Percentiles rank a stretch among this genome's conserved stretches.
phyloP scores from a whole-genome alignment of 2,113 vertebrate genomes.

The Ictalurus punctatus region DNA sequence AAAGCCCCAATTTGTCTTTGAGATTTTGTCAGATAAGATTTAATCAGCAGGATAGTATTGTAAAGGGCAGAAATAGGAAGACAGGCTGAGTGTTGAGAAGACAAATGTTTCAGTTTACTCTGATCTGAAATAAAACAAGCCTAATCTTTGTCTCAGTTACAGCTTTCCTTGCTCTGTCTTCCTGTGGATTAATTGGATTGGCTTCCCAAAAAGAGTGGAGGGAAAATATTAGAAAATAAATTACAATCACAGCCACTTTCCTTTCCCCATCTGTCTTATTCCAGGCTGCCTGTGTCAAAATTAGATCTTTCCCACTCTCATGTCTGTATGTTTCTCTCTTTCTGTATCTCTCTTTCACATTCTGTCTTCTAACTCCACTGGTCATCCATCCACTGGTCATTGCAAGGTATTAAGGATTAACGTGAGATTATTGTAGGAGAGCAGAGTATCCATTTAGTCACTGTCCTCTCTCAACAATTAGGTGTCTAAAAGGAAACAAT shows the following conservation, averaged over 20 bases:
- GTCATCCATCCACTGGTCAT: conserved; percentile 34
- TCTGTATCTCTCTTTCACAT: not conserved
- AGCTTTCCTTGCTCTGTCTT: conserved; percentile 48
- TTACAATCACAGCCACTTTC: conserved; percentile 56
- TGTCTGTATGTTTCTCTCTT: conserved; percentile 19
- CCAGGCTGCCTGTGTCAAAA: conserved; percentile 46
- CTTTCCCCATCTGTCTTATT: conserved; percentile 59
- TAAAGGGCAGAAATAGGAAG: conserved; percentile 56
- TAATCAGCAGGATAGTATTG: conserved; percentile 63
- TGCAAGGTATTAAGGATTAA: conserved; percentile 22
- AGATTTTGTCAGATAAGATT: conserved; percentile 65
- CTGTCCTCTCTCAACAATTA: conserved; percentile 24
- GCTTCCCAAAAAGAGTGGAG: conserved; percentile 52
- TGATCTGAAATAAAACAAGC: conserved; percentile 66
- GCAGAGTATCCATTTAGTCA: conserved; percentile 8
- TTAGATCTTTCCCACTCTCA: conserved; percentile 21
- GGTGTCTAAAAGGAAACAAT: not conserved
- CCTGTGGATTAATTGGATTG: conserved; percentile 57
- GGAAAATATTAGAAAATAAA: conserved; percentile 55
- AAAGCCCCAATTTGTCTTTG: conserved; percentile 64
- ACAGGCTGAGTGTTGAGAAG: conserved; percentile 52
- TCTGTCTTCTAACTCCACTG: not conserved
- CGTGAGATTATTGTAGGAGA: conserved; percentile 17
- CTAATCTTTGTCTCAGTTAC: conserved; percentile 48
- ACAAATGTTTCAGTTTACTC: conserved; percentile 73